Conservation (phyloP, 1,140 invertebrate species). For the Dermatophagoides farinae region DNA sequence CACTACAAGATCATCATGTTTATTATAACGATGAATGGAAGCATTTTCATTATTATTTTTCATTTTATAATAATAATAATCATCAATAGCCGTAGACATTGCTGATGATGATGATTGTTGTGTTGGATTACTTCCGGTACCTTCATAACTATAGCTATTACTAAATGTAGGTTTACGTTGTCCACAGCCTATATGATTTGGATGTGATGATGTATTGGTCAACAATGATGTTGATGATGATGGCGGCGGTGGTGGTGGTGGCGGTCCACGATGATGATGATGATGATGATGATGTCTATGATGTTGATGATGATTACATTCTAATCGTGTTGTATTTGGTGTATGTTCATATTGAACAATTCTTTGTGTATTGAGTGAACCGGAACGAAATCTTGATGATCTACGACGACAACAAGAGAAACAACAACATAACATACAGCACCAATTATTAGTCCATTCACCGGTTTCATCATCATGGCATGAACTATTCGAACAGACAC, state of each 20-base stretch:
- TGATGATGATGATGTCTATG: not conserved
- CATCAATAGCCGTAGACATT: not conserved
- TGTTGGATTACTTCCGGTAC: not conserved
- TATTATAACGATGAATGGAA: too few relatives aligned
- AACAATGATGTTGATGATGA: not conserved
- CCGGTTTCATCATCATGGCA: not conserved
- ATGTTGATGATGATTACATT: not conserved
- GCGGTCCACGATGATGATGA: not conserved
- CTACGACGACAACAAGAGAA: not conserved
- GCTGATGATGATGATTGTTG: not conserved
- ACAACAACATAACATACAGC: not conserved
- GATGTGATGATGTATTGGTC: not conserved
- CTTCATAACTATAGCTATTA: constrained; percentile 1
- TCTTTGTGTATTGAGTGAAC: not conserved
- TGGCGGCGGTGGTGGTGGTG: not conserved
- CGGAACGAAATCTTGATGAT: not conserved
- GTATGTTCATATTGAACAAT: not conserved
- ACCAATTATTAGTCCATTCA: not conserved
- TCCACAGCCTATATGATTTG: not conserved
- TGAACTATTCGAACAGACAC: not conserved
- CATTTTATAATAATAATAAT: not conserved
- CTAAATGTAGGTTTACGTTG: not conserved
- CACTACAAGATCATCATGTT: too few relatives aligned
- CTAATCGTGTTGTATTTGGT: not conserved
- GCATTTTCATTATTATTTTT: not conserved